Evolutionary conservation across 2,113 vertebrate species (phyloP).

Genomic region (Paraplagusia blochii): DNA sequence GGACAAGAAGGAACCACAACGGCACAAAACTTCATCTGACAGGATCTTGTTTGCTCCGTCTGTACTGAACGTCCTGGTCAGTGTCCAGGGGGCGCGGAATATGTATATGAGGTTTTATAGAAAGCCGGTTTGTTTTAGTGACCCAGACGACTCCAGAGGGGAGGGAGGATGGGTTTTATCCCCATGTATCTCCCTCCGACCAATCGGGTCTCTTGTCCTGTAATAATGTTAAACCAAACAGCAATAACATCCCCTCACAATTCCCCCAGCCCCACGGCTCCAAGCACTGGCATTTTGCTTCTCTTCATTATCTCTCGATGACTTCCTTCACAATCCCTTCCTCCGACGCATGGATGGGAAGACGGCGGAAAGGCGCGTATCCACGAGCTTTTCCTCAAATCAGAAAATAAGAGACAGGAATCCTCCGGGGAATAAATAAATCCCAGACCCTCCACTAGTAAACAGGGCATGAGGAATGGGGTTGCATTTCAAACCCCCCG

Average conservation of each 20-base stretch:
- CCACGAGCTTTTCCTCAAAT: constrained; percentile 62
- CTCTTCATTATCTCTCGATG: constrained; percentile 77
- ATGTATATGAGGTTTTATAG: constrained; percentile 13
- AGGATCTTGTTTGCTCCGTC: background rate
- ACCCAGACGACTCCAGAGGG: constrained; percentile 41
- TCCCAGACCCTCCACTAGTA: constrained; percentile 58
- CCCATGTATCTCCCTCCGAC: constrained; percentile 15
- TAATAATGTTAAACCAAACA: constrained; percentile 42
- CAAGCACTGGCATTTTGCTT: constrained; percentile 67
- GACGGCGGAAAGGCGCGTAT: constrained; percentile 50
- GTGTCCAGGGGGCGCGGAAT: too few species aligned
- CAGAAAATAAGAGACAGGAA: constrained; percentile 67
- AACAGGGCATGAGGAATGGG: constrained; percentile 49
- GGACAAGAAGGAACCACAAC: background rate
- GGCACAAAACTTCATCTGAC: background rate
- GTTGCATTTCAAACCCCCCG: background rate
- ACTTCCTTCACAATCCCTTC: constrained; percentile 69
- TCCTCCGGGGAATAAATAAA: constrained; percentile 52
- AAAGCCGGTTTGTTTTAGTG: constrained; percentile 41
- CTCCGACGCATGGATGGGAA: constrained; percentile 63
- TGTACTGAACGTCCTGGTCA: constrained; percentile 1
- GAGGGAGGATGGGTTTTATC: constrained; percentile 23
- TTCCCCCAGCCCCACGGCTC: constrained; percentile 56
- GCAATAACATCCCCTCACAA: constrained; percentile 54
- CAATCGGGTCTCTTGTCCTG: constrained; percentile 30